A percentile compares a stretch with the other conserved stretches of the same genome.
phyloP scores from a whole-genome alignment of 2,888 invertebrate species.

The Cheilosia vulpina region DNA sequence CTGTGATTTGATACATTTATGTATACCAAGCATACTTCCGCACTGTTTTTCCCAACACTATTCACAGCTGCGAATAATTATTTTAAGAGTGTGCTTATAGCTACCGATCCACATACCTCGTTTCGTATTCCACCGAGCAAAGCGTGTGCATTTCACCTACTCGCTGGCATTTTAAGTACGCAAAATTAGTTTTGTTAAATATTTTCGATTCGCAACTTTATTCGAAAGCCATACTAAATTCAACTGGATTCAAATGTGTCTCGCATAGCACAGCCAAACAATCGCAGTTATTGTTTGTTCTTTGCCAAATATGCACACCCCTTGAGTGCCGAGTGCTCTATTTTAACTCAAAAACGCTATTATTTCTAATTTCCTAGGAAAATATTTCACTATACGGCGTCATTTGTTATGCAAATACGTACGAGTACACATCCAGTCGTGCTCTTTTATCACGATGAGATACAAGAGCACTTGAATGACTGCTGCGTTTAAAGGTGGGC shows the following conservation, averaged over 20 bases:
- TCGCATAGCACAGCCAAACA: neutral
- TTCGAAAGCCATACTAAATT: neutral
- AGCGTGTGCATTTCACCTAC: neutral
- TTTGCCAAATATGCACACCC: neutral
- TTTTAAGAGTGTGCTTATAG: too few species aligned
- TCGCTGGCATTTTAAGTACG: neutral
- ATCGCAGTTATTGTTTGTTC: neutral
- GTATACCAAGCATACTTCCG: too few species aligned
- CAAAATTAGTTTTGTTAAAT: neutral
- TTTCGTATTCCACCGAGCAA: neutral
- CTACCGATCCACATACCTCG: neutral
- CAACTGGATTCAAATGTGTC: neutral
- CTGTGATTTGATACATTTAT: too few species aligned
- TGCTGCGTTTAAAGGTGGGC: neutral
- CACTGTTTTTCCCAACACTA: too few species aligned
- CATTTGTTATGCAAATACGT: slow-evolving; percentile 58
- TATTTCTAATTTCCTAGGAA: slow-evolving; percentile 35
- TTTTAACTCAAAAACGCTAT: slow-evolving; percentile 5
- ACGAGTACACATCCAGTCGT: neutral
- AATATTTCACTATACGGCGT: slow-evolving; percentile 37
- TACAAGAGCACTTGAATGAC: slow-evolving; percentile 1
- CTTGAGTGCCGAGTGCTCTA: neutral
- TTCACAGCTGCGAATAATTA: too few species aligned
- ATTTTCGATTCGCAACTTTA: neutral
- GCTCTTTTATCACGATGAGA: slow-evolving; percentile 8